Evolutionary conservation across 2,113 vertebrate genomes (phyloP), one percentile per base, ranked within the genome.

Genomic region (Tragulus kanchil): DNA sequence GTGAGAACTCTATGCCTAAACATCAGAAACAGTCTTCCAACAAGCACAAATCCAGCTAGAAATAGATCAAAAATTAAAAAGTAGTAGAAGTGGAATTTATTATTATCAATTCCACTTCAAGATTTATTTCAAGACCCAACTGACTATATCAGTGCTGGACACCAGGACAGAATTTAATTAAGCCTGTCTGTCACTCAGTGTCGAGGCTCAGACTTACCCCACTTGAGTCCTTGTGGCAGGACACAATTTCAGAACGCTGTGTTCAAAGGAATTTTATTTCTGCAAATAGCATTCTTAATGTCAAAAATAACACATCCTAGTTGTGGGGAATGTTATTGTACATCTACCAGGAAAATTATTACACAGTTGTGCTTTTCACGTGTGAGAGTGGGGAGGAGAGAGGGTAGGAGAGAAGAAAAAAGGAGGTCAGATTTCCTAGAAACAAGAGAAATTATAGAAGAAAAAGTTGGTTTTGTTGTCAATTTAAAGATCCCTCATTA

Each of bases 271-370:
- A 97, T 65, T 4, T 94, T 93, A 95, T 97, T 90, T 92, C 93
- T 88, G 73, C 96, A 97, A 97, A 89, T 97, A 71, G 79, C 89
- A 10, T 45, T 91, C 83, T 88, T 85, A 87, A 77, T 85, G 95
- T 87, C 94, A 87, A 84, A 83, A 48, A 94, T 45, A 93, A 91
- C 26, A 81, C 62, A 92, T 64, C 59, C 96, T 31, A 93, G 91
- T 96, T 96, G 93, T 91, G 96, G 92, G 92, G 85, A 98, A 97
- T 96, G 64, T 78, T 95, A 65, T 73, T 96, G 85, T 97, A 83
- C 21, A 92, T 96, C 96, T 93, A 91, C 90, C 59, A 97, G 96
- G 97, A 98, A 98, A 98, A 97, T 97, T 42, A n/a, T n/a, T n/a
- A n/a, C n/a, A n/a, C n/a, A n/a, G n/a, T n/a, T n/a, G n/a, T n/a